Base-by-base conservation (phyloP, 2,888 invertebrate species). In the Brenthis ino region DNA sequence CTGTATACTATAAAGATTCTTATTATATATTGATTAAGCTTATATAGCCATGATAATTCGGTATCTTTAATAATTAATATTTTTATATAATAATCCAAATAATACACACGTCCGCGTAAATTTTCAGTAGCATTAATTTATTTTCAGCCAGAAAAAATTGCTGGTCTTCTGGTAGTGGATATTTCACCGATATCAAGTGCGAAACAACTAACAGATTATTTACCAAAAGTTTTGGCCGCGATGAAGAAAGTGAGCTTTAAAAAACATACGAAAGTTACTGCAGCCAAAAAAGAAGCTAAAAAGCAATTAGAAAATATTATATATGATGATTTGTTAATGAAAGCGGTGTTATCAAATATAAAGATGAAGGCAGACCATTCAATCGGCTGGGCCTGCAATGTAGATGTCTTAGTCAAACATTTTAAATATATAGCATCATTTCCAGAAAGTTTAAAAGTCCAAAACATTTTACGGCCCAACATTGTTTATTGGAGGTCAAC, bases 401-500 rank as follows among this genome's bases (percentile, higher is more conserved):
- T 98, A 20, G 94, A 95, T 57, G 92, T 94, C 0, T 86, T 99
- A 48, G 87, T 94, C 6, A 86, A 94, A 53, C 94, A 96, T 77
- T 95, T 96, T 75, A 74, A 93, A 6, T 80, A 94, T 24, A 94
- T 97, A 47, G 87, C 94, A 5, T 81, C 84, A 3, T 96, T 97
- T 85, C 96, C 97, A 0, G 77, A 86, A 1, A 72, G 37, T 33
- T 64, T 86, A 75, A 78, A 78, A 75, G 61, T 76, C 69, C 6
- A 85, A 84, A 64, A 75, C 74, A 64, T 96, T 93, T 79, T 74
- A 80, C 8, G 96, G 96, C 0, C 96, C 96, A 0, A 95, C 96
- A 0, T 83, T 97, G 20, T 98, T 99, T 82, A 91, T 99, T 51
- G 97, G 96, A 57, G 99, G 99, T 43, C 95, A 93, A n/a, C 86